These are phyloP conservation scores for Sorex maritimensis DNA, from an alignment of 2,797 vertebrate species.

Conservation along the genomic window DNA sequence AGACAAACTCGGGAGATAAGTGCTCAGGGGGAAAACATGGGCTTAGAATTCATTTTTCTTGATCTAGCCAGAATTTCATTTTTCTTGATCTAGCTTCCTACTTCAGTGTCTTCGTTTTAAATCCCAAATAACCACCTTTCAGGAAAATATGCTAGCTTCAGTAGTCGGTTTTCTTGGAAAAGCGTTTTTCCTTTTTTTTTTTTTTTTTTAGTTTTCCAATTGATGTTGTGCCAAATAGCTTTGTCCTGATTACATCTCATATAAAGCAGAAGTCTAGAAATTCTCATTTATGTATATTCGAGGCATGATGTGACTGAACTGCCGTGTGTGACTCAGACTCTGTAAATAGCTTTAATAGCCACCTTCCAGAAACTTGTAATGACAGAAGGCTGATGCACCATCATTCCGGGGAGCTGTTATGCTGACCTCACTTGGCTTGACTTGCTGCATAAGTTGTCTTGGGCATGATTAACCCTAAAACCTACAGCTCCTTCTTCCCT, in stretches of 20 bases:
- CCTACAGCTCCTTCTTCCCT: neutral
- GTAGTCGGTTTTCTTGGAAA: constrained; percentile 33
- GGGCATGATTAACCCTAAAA: neutral
- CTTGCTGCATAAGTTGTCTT: constrained; percentile 3
- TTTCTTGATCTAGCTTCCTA: neutral
- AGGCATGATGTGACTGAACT: constrained; percentile 23
- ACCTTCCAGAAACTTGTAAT: constrained; percentile 44
- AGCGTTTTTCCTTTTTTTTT: constrained; percentile 20
- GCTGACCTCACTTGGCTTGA: neutral
- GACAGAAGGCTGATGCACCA: neutral
- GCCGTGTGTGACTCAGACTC: constrained; percentile 32
- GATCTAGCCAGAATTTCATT: neutral
- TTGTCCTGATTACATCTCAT: constrained; percentile 47
- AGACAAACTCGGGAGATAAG: too few relatives aligned
- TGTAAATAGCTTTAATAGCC: constrained; percentile 62
- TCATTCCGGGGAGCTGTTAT: neutral
- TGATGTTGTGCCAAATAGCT: constrained; percentile 24
- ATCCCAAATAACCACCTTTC: constrained; percentile 5
- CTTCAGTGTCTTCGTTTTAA: constrained; percentile 42
- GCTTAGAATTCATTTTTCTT: too few relatives aligned
- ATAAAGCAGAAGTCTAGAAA: constrained; percentile 31
- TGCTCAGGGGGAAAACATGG: too few relatives aligned
- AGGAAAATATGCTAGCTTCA: neutral
- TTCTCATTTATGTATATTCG: constrained; percentile 28
- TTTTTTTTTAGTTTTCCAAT: neutral